Evolutionary conservation across 2,113 vertebrate species (phyloP), one percentile per base, ranked within the genome.

Genomic region (Ursus arctos): DNA sequence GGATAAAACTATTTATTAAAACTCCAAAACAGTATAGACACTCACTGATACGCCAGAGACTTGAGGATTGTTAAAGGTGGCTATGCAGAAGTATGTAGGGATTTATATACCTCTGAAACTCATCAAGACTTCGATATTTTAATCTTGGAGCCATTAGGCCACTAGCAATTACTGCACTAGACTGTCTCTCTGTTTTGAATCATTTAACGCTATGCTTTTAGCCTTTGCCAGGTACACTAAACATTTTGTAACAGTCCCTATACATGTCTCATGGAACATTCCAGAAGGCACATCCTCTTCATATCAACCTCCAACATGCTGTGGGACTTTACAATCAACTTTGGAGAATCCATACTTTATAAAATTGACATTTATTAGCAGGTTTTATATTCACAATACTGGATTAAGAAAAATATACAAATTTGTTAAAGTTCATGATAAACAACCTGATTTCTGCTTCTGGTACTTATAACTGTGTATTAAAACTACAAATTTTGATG

Each of bases 1-100:
- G 31, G 21, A 49, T 65, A 43, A 94, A 92, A 82, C 5, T 71
- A 86, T 91, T 88, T 8, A 36, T 67, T 92, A 96, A 95, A 74
- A 81, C 53, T 91, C 59, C 85, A 49, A 93, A 93, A 47, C 4
- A 57, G 21, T 57, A 10, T 74, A 93, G 65, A 51, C 7, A 47
- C 19, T 77, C 55, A 51, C 22, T 33, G 26, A 86, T 28, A 86
- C 4, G 4, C 2, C 8, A 67, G 63, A 84, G 18, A 71, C 11
- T 16, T 87, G 43, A 90, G 49, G 31, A 40, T 33, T 28, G 15
- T 31, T 89, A 84, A 88, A 74, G 18, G 31, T 72, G 36, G 67
- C 31, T 53, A 2, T 86, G 22, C 28, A 92, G 53, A 84, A 71
- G 31, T 36, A 19, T 57, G 7, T 40, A 74, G 47, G 40, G 15